phyloP scores from a whole-genome alignment of 2,113 vertebrate genomes.

The Ariopsis seemanni region DNA sequence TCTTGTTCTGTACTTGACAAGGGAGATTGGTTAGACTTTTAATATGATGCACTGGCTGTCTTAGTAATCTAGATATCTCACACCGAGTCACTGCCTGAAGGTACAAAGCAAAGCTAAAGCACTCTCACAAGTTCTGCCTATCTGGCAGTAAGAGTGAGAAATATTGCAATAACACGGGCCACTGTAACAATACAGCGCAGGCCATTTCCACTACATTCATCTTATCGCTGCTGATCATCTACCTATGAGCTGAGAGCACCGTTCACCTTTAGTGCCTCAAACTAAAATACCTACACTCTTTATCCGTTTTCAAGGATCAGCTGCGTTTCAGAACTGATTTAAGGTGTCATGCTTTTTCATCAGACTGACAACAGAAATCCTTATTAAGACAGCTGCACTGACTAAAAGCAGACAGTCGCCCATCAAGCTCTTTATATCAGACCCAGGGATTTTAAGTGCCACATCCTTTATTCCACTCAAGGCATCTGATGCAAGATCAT shows the following conservation, averaged over 20 bases:
- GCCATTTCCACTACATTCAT: neutral
- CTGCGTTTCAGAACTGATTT: constrained; percentile 6
- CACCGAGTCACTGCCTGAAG: constrained; percentile 52
- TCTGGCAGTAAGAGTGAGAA: constrained; percentile 11
- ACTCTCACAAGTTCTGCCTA: constrained; percentile 35
- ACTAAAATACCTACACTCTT: neutral
- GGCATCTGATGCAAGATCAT: neutral
- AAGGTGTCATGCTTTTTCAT: neutral
- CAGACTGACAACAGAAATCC: neutral
- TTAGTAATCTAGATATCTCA: constrained; percentile 68
- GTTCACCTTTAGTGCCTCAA: neutral
- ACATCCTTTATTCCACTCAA: constrained; percentile 1
- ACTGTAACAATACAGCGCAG: constrained; percentile 18
- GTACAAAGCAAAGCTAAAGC: constrained; percentile 35
- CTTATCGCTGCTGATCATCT: constrained; percentile 8
- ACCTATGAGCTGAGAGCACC: neutral
- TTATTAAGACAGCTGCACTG: constrained; percentile 14
- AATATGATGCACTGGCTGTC: constrained; percentile 74
- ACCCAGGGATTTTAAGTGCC: neutral
- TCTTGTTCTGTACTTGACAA: constrained; percentile 65
- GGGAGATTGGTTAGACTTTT: constrained; percentile 74
- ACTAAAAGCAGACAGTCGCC: neutral
- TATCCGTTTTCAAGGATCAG: neutral
- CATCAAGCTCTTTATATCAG: neutral
- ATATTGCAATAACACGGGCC: neutral